These are phyloP conservation scores for Nasonia oneida DNA, from an alignment of 2,888 invertebrate genomes.

Conservation along the genomic window DNA sequence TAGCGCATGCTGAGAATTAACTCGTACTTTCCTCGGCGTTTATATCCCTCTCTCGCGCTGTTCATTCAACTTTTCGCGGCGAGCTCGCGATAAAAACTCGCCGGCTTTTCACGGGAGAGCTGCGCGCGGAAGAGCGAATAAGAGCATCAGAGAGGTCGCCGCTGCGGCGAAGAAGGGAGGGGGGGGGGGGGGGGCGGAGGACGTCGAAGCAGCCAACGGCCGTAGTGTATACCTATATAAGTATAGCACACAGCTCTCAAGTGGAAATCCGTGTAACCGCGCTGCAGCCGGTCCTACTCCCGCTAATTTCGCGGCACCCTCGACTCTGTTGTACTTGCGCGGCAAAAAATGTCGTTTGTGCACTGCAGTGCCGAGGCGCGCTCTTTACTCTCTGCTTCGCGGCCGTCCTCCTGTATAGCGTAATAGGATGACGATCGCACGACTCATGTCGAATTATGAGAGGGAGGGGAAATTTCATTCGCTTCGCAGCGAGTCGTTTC, in stretches of 20 bases:
- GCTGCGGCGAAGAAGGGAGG: neutral
- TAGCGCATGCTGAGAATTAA: conserved; percentile 16
- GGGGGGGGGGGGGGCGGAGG: neutral
- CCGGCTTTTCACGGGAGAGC: neutral
- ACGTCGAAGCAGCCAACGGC: neutral
- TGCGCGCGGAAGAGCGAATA: neutral
- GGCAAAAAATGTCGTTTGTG: conserved; percentile 11
- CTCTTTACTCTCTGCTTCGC: neutral
- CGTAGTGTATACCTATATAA: neutral
- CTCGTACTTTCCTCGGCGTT: neutral
- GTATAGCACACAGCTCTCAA: neutral
- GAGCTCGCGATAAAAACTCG: conserved; percentile 35
- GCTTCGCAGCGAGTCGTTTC: neutral
- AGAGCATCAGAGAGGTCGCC: neutral
- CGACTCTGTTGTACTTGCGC: neutral
- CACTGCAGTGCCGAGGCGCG: neutral
- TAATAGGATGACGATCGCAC: conserved; percentile 1
- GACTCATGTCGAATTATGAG: neutral
- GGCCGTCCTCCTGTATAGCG: neutral
- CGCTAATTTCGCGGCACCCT: neutral
- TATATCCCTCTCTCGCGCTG: conserved; percentile 6
- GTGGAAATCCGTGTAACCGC: conserved; percentile 6
- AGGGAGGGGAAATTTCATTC: neutral
- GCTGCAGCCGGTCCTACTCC: neutral
- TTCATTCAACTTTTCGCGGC: conserved; percentile 48